Evolutionary conservation across 1,140 invertebrate genomes (phyloP), one percentile per base, ranked within the genome.

Genomic region (Drosophila rufa): DNA sequence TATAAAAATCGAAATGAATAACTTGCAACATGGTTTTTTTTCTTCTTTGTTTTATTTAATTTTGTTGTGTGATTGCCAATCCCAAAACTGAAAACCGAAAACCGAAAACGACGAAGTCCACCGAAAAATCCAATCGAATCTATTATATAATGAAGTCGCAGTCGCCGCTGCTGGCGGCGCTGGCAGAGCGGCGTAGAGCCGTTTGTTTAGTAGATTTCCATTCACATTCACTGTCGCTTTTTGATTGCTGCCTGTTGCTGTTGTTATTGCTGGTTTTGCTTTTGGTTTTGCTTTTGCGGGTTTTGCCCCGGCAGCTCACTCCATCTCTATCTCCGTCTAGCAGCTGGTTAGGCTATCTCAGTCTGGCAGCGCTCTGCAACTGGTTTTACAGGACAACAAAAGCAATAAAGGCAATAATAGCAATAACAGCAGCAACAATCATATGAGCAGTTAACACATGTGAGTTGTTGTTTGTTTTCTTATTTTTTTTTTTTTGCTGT

Each of bases 171-270:
- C 74, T 25, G 61, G 33, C 48, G 19, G 15, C 57, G 46, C 38
- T 46, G 46, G 40, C 55, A 42, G 68, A 51, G 74, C 25, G 74
- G 60, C 33, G 70, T 60, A 62, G 62, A 56, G 53, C 53, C 50
- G 82, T 83, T 87, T 80, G 79, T 76, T 86, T 87, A 89, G 84
- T 87, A 87, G 84, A 87, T 87, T 87, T 87, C 84, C 84, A 87
- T 87, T 87, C 85, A 87, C 84, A 87, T 87, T 87, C 74, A 87
- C 84, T 87, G 84, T 87, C 84, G 84, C 84, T 87, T 87, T 86
- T 87, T 87, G 83, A 87, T 87, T 77, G 67, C 75, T 56, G 60
- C 40, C 42, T 43, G 57, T 67, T 76, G 66, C 17, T 59, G 33
- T 55, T 71, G 45, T 45, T 80, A 46, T 38, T 60, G 70, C 33